Percentiles rank a stretch among this genome's conserved stretches.
Conservation (phyloP, 92 coral and sea anemone genomes). For the Desmophyllum pertusum region DNA sequence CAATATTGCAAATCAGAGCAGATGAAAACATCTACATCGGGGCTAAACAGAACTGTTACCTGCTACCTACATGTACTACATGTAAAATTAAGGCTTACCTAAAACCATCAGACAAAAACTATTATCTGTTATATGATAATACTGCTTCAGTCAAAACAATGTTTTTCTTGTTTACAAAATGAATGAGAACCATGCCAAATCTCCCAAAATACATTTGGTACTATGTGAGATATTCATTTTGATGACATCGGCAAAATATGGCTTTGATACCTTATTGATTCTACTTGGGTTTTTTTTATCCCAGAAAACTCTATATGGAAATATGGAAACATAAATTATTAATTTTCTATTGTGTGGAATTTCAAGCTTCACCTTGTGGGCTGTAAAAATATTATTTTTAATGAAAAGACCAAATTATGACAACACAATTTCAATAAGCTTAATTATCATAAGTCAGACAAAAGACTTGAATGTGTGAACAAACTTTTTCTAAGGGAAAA, state of each 20-base stretch:
- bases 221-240: neutral
- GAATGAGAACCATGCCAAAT: neutral
- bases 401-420: neutral
- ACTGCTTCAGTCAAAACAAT: neutral
- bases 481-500: neutral
- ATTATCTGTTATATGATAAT: neutral
- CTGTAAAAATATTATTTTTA: conserved; percentile 9
- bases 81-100: neutral
- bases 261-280: neutral
- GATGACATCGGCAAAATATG: neutral
- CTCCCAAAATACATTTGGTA: neutral
- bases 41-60: neutral
- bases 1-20: neutral
- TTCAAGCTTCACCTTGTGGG: neutral
- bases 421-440: neutral
- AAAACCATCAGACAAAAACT: neutral
- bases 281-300: neutral
- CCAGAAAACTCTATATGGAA: neutral
- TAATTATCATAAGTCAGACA: neutral
- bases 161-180: neutral
- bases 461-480: neutral
- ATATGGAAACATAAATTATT: neutral
- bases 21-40: neutral
- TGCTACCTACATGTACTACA: no score
- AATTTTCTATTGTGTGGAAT: neutral